These are phyloP conservation scores for Lissocephala sabroskyi DNA, from an alignment of 2,888 invertebrate species.

Conservation along the genomic window DNA sequence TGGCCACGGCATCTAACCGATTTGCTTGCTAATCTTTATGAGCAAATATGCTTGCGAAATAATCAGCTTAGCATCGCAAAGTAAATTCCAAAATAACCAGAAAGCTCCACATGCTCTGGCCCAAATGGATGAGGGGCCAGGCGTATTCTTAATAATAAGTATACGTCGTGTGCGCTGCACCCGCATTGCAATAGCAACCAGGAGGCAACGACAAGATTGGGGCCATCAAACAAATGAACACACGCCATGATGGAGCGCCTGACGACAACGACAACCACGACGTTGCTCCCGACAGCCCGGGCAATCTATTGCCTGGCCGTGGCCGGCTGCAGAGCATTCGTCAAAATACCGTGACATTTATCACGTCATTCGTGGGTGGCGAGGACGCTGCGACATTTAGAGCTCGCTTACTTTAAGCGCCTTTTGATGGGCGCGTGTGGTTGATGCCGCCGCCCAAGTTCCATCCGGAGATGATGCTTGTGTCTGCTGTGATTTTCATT, in stretches of 20 bases:
- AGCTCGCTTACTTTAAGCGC: slow-evolving; percentile 28
- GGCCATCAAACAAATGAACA: slow-evolving; percentile 52
- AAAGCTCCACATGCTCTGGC: background rate
- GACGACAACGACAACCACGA: slow-evolving; percentile 39
- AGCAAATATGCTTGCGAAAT: slow-evolving; percentile 21
- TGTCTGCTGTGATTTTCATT: slow-evolving; percentile 1
- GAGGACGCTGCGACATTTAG: slow-evolving; percentile 52
- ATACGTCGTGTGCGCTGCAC: slow-evolving; percentile 27
- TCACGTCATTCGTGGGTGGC: slow-evolving; percentile 60
- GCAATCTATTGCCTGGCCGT: slow-evolving; percentile 1
- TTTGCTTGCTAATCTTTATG: slow-evolving; percentile 32
- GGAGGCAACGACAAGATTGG: background rate
- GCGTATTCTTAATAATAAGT: slow-evolving; percentile 33
- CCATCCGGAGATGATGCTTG: too few species aligned
- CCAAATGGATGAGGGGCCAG: background rate
- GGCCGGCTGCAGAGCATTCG: slow-evolving; percentile 41
- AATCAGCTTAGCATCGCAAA: slow-evolving; percentile 49
- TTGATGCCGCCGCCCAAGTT: background rate
- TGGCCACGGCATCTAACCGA: too few species aligned
- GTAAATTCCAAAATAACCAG: slow-evolving; percentile 3
- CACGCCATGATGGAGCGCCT: slow-evolving; percentile 44
- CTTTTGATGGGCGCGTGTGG: background rate
- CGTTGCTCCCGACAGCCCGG: slow-evolving; percentile 39
- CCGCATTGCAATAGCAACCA: slow-evolving; percentile 1
- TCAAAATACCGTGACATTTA: slow-evolving; percentile 54